Base-by-base conservation (phyloP, 2,888 invertebrate genomes). In the Laothoe populi region DNA sequence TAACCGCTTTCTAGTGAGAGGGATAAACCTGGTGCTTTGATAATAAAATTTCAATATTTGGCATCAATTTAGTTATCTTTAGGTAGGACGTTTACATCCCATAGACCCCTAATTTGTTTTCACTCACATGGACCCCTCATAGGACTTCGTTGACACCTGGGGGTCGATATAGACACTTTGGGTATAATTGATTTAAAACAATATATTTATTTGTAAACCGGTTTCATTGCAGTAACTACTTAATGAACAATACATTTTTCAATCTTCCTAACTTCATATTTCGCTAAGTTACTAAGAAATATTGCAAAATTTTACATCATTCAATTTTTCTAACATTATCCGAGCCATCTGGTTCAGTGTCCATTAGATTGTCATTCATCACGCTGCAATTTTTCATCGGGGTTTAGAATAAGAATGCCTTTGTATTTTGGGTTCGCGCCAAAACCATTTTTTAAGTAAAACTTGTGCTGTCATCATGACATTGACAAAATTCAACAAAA, bases 391-490 rank as follows among this genome's bases (percentile, higher is more conserved):
- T 53, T 53, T 11, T 53, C 53, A 53, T 53, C 31, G 19, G 48
- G 19, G 31, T 53, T 53, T 35, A 53, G 35, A 53, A 35, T 21
- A 35, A 35, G 53, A 49, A n/a, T 16, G 49, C 49, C 11, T 53
- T 53, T 35, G 35, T 19, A 53, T 53, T 53, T 35, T 53, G 53
- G 53, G 35, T 53, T 16, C 11, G 53, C 53, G 53, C 53, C 53
- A 53, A 31, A 53, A 53, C 35, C 19, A 35, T 31, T 53, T 31
- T 49, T 53, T 35, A 35, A 53, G 31, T 35, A 11, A 31, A 31
- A 53, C 53, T 31, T 16, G 35, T 16, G 31, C 19, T 53, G 53
- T 19, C 53, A 35, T 53, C n/a, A 48, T 26, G 13, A n/a, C 26
- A 24, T 16, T 8, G 26, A 19, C 19, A 53, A 35, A 16, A 53